phyloP scores from a whole-genome alignment of 1,140 invertebrate species.

The Lysiphlebus fabarum region DNA sequence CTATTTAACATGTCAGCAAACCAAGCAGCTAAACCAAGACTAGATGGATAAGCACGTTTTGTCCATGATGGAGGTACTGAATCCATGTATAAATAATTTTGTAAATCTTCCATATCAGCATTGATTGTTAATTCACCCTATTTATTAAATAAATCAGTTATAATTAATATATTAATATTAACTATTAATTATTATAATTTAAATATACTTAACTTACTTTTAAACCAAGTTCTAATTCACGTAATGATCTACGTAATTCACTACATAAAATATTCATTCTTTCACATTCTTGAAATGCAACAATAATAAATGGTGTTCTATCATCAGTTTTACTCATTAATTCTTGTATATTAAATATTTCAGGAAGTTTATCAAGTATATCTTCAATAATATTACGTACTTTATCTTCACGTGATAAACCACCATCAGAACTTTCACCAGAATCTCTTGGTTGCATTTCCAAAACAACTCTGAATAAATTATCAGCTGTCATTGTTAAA shows the following conservation, averaged over 20 bases:
- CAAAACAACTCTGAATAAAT: constrained; percentile 84
- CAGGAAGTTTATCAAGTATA: constrained; percentile 83
- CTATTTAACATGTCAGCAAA: constrained; percentile 80
- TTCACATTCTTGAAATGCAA: constrained; percentile 93
- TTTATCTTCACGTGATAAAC: constrained; percentile 77
- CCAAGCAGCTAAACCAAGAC: constrained; percentile 80
- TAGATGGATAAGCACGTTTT: constrained; percentile 84
- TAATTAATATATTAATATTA: background rate
- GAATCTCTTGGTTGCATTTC: constrained; percentile 87
- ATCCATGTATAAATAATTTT: constrained; percentile 82
- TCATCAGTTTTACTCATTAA: constrained; percentile 84
- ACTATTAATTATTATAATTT: background rate
- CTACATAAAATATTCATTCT: constrained; percentile 85
- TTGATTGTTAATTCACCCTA: constrained; percentile 91
- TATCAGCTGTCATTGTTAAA: constrained; percentile 80
- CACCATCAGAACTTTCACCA: constrained; percentile 63
- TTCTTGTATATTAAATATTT: constrained; percentile 83
- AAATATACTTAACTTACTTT: constrained; percentile 60
- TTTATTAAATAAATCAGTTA: constrained; percentile 11
- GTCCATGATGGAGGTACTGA: constrained; percentile 81
- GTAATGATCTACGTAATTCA: constrained; percentile 77
- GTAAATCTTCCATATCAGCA: constrained; percentile 84
- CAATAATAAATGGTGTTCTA: constrained; percentile 85
- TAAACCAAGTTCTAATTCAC: constrained; percentile 81
- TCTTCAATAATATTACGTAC: constrained; percentile 82